Percentiles rank a stretch among this genome's conserved stretches.
Conservation (phyloP, 2,888 invertebrate species). For the Drosophila algonquin region DNA sequence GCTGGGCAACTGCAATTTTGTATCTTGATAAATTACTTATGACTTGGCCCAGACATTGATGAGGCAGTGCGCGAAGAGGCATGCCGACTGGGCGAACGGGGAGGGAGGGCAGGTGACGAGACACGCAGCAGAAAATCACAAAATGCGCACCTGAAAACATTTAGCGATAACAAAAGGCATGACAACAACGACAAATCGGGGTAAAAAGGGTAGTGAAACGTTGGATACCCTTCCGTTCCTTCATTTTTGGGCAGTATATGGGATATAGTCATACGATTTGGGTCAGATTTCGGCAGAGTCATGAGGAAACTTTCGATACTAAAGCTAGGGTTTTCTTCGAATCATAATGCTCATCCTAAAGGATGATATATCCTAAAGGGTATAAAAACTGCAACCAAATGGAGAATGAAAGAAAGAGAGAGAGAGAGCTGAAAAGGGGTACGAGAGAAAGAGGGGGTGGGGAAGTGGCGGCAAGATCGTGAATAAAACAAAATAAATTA, state of each 20-base stretch:
- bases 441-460: constrained; percentile 1
- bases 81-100: background rate
- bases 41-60: constrained; percentile 55
- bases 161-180: constrained; percentile 49
- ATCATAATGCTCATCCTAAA: background rate
- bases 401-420: background rate
- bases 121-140: constrained; percentile 39
- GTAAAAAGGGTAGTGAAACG: background rate
- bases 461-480: no score
- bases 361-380: background rate
- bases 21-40: constrained; percentile 78
- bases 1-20: constrained; percentile 65
- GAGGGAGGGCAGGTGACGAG: constrained; percentile 3
- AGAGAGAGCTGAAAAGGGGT: background rate
- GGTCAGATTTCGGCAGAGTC: no score
- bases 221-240: background rate
- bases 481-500: constrained; percentile 65
- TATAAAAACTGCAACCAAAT: constrained; percentile 37
- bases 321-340: background rate
- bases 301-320: no score
- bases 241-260: background rate
- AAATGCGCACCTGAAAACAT: constrained; percentile 61
- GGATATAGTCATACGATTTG: background rate
- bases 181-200: constrained; percentile 3
- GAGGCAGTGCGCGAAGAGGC: constrained; percentile 6